Evolutionary conservation across 2,797 vertebrate species (phyloP).

Genomic region (Pseudotriccus pelzelni): DNA sequence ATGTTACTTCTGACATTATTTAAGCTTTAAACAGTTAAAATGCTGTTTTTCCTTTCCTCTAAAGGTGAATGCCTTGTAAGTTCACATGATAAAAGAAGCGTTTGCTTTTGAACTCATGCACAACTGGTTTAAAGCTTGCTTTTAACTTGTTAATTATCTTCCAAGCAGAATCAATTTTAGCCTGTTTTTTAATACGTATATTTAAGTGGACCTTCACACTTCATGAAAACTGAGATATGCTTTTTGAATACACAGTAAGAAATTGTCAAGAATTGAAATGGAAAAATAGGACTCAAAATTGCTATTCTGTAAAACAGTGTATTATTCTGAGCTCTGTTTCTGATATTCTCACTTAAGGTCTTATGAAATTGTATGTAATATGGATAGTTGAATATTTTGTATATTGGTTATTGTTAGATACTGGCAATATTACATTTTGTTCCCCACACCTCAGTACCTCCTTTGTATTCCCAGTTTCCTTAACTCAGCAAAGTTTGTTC

Average conservation of each 20-base stretch:
- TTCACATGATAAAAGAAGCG: neutral
- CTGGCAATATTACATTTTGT: neutral
- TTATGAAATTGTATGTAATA: neutral
- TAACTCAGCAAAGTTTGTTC: neutral
- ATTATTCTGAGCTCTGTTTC: neutral
- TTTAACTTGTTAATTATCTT: neutral
- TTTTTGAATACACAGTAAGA: neutral
- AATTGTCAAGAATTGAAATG: neutral
- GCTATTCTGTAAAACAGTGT: neutral
- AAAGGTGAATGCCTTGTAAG: neutral
- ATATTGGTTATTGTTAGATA: neutral
- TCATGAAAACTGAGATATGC: neutral
- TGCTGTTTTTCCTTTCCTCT: neutral
- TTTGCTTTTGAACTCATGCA: neutral
- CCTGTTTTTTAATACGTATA: neutral
- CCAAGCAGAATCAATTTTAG: neutral
- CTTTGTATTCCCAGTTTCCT: neutral
- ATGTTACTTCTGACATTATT: neutral
- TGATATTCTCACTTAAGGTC: neutral
- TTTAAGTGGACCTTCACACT: neutral
- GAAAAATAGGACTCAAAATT: neutral
- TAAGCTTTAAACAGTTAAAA: neutral
- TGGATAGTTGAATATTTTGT: neutral
- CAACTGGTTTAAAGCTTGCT: neutral
- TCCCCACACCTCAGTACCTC: neutral